A percentile compares a stretch with the other conserved stretches of the same genome.
Evolutionary conservation across 2,888 invertebrate species (phyloP).

Genomic region (Ormyrus thymus): DNA sequence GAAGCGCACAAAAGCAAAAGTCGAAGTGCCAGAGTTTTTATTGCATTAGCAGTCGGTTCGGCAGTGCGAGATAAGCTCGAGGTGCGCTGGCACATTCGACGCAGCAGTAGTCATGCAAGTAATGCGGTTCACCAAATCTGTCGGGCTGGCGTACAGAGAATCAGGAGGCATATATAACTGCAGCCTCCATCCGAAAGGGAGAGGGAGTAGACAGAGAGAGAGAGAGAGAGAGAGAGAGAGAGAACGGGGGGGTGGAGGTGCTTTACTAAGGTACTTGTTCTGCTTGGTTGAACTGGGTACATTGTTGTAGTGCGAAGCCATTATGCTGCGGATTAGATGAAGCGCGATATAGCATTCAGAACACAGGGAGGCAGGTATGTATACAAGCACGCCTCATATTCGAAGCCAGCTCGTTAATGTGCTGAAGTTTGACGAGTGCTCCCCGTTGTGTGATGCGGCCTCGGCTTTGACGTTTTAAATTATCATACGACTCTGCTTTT

Average conservation of each 20-base stretch:
- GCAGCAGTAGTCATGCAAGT: conserved; percentile 33
- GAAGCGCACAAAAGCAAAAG: not conserved
- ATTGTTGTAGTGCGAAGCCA: conserved; percentile 54
- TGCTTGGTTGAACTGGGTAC: conserved; percentile 60
- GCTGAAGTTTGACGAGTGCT: conserved; percentile 26
- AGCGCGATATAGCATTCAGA: conserved; percentile 2
- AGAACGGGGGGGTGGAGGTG: not conserved
- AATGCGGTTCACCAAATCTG: conserved; percentile 48
- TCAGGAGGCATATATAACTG: conserved; percentile 24
- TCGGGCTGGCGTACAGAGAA: conserved; percentile 15
- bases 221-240: not conserved
- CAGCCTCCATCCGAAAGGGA: conserved; percentile 4
- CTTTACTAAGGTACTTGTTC: conserved; percentile 58
- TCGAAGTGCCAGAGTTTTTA: not conserved
- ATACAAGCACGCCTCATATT: conserved; percentile 22
- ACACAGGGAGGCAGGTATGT: not conserved
- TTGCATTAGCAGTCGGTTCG: not conserved
- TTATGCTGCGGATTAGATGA: conserved; percentile 39
- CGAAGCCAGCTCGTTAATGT: conserved; percentile 26
- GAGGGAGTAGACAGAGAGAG: not conserved
- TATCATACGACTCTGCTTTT: too few species aligned
- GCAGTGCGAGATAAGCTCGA: conserved; percentile 31
- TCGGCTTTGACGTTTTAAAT: too few species aligned
- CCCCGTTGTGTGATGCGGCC: not conserved
- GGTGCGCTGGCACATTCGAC: not conserved